Conservation (phyloP, 2,888 invertebrate genomes). For the Tetanocera ferruginea region DNA sequence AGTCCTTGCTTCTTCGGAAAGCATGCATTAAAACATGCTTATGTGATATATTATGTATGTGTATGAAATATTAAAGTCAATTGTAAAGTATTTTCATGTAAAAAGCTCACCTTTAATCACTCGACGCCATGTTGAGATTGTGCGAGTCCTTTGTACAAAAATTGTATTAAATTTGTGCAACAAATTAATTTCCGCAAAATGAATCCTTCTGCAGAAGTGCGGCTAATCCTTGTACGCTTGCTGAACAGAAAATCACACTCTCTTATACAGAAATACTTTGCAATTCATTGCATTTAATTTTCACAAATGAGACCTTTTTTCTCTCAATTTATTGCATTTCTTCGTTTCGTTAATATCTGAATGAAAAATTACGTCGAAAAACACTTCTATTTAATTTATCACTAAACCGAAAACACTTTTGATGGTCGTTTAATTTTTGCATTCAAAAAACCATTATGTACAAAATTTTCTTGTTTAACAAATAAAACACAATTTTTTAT, state of each 20-base stretch:
- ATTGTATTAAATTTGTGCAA: conserved; percentile 1
- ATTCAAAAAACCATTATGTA: neutral
- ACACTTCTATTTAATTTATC: too few relatives aligned
- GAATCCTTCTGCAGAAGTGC: conserved; percentile 7
- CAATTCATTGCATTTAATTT: conserved; percentile 13
- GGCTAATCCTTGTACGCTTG: conserved; percentile 1
- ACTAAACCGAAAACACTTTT: neutral
- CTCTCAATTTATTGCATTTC: conserved; percentile 1
- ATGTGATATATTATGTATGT: too few relatives aligned
- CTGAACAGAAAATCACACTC: conserved; percentile 2
- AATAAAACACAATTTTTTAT: neutral
- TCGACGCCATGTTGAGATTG: conserved; percentile 22
- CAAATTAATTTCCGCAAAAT: conserved; percentile 11
- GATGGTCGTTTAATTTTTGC: conserved; percentile 1
- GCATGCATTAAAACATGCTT: too few relatives aligned
- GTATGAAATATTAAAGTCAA: too few relatives aligned
- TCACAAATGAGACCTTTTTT: conserved; percentile 6
- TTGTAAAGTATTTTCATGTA: too few relatives aligned
- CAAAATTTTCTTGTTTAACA: neutral
- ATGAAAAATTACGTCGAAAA: too few relatives aligned
- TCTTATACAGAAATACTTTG: conserved; percentile 25
- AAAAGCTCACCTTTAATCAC: conserved; percentile 10
- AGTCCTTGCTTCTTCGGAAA: too few relatives aligned
- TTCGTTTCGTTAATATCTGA: too few relatives aligned
- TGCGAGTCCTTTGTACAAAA: neutral